Evolutionary conservation across 2,888 invertebrate species (phyloP).

Genomic region (Caenorhabditis panamensis): DNA sequence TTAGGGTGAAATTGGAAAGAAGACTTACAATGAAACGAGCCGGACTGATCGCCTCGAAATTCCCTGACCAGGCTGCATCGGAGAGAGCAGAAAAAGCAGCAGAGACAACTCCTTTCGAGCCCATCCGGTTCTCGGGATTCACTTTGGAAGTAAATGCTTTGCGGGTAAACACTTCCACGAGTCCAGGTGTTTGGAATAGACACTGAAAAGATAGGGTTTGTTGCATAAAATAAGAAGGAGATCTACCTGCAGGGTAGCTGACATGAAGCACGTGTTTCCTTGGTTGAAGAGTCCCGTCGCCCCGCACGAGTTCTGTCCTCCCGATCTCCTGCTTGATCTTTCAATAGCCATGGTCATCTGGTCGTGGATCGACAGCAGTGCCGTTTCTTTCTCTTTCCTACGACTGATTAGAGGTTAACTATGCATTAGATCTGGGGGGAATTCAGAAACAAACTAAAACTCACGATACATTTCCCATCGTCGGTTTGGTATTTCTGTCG

Average conservation of each 20-base stretch:
- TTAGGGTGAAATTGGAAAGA: no score
- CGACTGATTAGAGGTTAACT: neutral
- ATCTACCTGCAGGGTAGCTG: slow-evolving; percentile 63
- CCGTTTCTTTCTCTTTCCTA: slow-evolving; percentile 34
- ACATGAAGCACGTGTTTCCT: slow-evolving; percentile 84
- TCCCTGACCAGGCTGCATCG: slow-evolving; percentile 75
- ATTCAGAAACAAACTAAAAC: slow-evolving; percentile 3
- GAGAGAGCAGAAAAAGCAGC: slow-evolving; percentile 75
- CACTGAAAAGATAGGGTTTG: slow-evolving; percentile 71
- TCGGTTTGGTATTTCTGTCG: slow-evolving; percentile 35
- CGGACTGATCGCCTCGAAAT: slow-evolving; percentile 71
- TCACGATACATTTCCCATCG: slow-evolving; percentile 10
- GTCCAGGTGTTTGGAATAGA: slow-evolving; percentile 75
- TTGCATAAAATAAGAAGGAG: neutral
- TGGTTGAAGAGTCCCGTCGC: slow-evolving; percentile 82
- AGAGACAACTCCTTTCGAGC: slow-evolving; percentile 76
- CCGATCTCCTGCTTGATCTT: neutral
- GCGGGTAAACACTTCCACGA: slow-evolving; percentile 69
- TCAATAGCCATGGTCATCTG: slow-evolving; percentile 44
- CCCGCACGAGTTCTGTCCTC: slow-evolving; percentile 5
- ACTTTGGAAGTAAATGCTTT: slow-evolving; percentile 64
- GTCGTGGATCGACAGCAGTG: slow-evolving; percentile 37
- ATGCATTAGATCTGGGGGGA: no score
- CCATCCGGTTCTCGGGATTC: slow-evolving; percentile 69
- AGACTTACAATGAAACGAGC: slow-evolving; percentile 67